phyloP scores from a whole-genome alignment of 2,888 invertebrate species.

The Catonia carolina region DNA sequence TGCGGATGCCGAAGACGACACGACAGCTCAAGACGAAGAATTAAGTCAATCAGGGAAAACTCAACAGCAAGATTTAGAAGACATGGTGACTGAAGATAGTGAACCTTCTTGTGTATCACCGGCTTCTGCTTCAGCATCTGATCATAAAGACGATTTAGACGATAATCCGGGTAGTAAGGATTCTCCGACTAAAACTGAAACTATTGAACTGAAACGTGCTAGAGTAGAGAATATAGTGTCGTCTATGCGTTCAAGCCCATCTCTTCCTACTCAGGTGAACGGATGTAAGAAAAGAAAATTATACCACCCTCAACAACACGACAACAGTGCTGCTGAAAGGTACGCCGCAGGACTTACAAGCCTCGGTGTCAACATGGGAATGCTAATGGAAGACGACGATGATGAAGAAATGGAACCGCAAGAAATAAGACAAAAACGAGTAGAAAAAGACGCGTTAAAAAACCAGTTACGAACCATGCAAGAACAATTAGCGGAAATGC shows the following conservation, averaged over 20 bases:
- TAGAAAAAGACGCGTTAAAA: constrained; percentile 79
- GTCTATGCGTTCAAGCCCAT: constrained; percentile 84
- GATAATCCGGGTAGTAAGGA: constrained; percentile 28
- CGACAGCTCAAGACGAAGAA: constrained; percentile 50
- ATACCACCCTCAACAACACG: constrained; percentile 92
- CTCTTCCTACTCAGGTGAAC: constrained; percentile 63
- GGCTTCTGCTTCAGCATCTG: constrained; percentile 24
- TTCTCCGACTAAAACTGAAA: constrained; percentile 32
- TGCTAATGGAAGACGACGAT: constrained; percentile 54
- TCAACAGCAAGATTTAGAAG: constrained; percentile 22
- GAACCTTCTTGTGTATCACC: constrained; percentile 30
- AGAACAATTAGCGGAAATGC: constrained; percentile 85
- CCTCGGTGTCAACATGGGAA: constrained; percentile 49
- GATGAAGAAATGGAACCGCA: constrained; percentile 69
- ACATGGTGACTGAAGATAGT: constrained; percentile 26
- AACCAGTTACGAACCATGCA: constrained; percentile 80
- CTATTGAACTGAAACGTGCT: constrained; percentile 74
- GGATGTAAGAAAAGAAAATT: constrained; percentile 94
- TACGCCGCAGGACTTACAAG: constrained; percentile 50
- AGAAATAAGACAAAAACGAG: constrained; percentile 74
- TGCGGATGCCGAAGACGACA: constrained; percentile 51
- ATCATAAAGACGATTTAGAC: constrained; percentile 31
- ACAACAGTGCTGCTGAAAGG: constrained; percentile 57
- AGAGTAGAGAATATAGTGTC: constrained; percentile 93
- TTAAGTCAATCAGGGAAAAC: constrained; percentile 25